Base-by-base conservation (phyloP, 2,888 invertebrate species). In the Tachina fera region DNA sequence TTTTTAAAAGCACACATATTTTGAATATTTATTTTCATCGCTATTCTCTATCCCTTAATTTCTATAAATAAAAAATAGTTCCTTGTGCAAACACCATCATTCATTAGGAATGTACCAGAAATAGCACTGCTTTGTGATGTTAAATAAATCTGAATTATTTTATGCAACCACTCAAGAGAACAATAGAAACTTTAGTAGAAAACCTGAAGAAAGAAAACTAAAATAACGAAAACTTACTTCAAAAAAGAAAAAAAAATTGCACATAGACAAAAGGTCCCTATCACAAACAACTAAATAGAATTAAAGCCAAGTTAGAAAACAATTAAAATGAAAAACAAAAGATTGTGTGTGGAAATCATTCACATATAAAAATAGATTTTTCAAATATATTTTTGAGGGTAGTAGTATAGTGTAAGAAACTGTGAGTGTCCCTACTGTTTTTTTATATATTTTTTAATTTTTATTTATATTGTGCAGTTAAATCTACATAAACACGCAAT, bases 401-500 rank as follows among this genome's bases (percentile, higher is more conserved):
- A 31, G 31, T 31, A 31, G 31, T 22, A 22, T 56, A 22, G 3
- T 31, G 31, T 13, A 31, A 58, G 3, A 51, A 9, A 53, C 41
- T 43, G 56, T 56, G 45, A 41, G 9, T 22, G n/a, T 9, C 71
- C 56, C 19, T 71, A 56, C 3, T 56, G 5, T 49, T 31, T 5
- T 39, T 67, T 6, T 31, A 5, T 56, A 1, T 39, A n/a, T 5
- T 39, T 67, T 6, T 31, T n/a, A n/a, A 10, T n/a, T 58, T 45
- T 19, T 56, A 53, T 70, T 53, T 71, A 47, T 39, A 39, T 31
- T 74, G 49, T 74, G 16, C 61, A 49, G n/a, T 61, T 61, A 61
- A 47, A 49, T 61, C 47, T 49, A 51, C 9, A 61, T 22, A 61
- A 19, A 51, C 75, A 76, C 75, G 45, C 75, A 76, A 45, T 56